phyloP scores from a whole-genome alignment of 1,140 invertebrate species.

The Drosophila orosa region DNA sequence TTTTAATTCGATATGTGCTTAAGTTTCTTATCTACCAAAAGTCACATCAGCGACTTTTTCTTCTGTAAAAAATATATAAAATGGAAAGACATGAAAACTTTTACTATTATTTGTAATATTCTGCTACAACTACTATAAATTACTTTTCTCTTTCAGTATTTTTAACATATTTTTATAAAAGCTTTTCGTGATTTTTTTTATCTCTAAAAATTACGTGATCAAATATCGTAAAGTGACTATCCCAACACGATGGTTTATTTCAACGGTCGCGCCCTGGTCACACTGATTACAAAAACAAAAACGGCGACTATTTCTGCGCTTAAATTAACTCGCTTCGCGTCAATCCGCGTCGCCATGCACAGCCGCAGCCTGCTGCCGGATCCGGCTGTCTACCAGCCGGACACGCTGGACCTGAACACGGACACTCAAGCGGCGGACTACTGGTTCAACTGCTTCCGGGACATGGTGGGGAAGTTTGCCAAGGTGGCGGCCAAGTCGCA shows the following conservation, averaged over 20 bases:
- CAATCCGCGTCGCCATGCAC: conserved; percentile 50
- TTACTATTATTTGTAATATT: neutral
- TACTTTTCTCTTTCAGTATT: neutral
- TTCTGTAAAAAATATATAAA: neutral
- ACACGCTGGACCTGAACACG: conserved; percentile 94
- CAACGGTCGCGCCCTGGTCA: conserved; percentile 5
- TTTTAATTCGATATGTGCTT: neutral
- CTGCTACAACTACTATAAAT: neutral
- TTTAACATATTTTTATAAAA: rapidly evolving
- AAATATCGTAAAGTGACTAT: neutral
- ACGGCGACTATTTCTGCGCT: conserved; percentile 39
- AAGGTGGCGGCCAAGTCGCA: conserved; percentile 92
- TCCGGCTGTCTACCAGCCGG: conserved; percentile 90
- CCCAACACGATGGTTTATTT: neutral
- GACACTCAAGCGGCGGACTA: conserved; percentile 95
- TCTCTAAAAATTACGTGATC: neutral
- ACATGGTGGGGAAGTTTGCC: conserved; percentile 91
- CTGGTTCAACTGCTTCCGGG: conserved; percentile 96
- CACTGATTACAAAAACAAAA: conserved; percentile 23
- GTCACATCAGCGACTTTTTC: neutral
- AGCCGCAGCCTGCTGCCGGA: conserved; percentile 84
- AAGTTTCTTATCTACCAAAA: neutral
- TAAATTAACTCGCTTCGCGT: conserved; percentile 37
- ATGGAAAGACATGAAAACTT: neutral
- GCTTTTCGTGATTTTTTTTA: neutral